These are phyloP conservation scores for Otis tarda DNA, from an alignment of 2,113 vertebrate genomes.

Conservation along the genomic window DNA sequence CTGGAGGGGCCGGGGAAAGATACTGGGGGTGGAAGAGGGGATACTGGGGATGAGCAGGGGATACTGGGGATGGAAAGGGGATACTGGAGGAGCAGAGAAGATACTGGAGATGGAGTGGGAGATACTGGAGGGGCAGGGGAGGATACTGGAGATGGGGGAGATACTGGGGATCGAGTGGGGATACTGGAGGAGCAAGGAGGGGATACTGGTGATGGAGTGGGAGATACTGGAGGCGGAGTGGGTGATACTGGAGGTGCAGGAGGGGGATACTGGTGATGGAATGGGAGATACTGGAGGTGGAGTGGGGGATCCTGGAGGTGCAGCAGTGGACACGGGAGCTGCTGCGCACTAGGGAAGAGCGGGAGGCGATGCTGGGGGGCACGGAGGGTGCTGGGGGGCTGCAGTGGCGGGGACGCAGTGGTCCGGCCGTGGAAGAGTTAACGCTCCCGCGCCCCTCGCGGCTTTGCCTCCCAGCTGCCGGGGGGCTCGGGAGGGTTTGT, in stretches of 20 bases:
- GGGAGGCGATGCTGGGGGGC: background rate
- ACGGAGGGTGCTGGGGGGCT: background rate
- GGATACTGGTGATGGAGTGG: too few species aligned
- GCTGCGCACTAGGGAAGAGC: background rate
- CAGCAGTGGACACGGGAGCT: background rate
- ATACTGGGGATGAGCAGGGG: background rate
- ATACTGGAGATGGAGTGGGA: background rate
- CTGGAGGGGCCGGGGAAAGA: too few species aligned
- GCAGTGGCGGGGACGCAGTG: background rate
- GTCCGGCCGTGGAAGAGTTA: constrained; percentile 57
- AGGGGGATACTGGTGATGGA: background rate
- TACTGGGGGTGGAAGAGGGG: too few species aligned
- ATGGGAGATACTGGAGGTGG: too few species aligned
- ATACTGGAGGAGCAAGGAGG: background rate
- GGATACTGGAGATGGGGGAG: background rate
- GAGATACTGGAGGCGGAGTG: too few species aligned
- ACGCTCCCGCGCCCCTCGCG: constrained; percentile 53
- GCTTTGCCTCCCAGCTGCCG: constrained; percentile 90
- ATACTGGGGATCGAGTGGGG: background rate
- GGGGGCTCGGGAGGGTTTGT: constrained; percentile 72
- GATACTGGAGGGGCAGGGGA: too few species aligned
- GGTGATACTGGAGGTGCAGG: too few species aligned
- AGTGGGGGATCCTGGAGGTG: background rate
- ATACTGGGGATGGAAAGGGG: background rate
- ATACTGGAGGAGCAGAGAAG: background rate